Evolutionary conservation across 1,140 invertebrate species (phyloP), one percentile per base, ranked within the genome.

Genomic region (Subanguina moxae): DNA sequence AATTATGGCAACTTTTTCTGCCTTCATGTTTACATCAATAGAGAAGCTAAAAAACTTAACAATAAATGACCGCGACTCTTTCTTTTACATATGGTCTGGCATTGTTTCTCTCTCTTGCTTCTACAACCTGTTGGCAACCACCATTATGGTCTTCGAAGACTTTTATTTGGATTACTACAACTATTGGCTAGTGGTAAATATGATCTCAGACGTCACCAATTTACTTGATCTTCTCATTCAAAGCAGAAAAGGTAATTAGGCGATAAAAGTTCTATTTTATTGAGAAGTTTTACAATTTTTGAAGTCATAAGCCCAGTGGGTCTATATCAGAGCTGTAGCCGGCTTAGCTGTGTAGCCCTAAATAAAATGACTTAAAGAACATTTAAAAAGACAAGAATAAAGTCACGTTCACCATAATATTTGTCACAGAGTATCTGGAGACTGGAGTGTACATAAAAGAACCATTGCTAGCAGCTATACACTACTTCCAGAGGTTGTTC

Each of bases 61-160:
- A 57, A 21, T 64, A 15, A 21, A 45, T 19, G 30, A 19, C 21
- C 28, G 19, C 45, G 15, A 21, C 17, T 57, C 21, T 21, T 28
- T 63, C 46, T 86, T 86, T 71, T 86, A 86, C 74, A 84, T 91
- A 87, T 94, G 92, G 92, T 84, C 94, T 68, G 87, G 88, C 63
- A 84, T 93, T 59, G 89, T 94, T 7, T 91, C 90, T 0, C 75
- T 91, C 68, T 89, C 91, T 7, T 89, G 93, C 46, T 86, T 94
- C 8, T 94, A 94, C 86, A 95, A 95, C 83, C 84, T 93, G 57
- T 86, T 94, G 93, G 82, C 94, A 25, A 9, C 27, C 67, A 90
- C 90, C 1, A 86, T 93, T 30, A 87, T 90, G 1, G 90, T 92
- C 1, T 95, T 94, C 83, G 90, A 89, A 89, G 90, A 94, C 81